Base-by-base conservation (phyloP, 2,888 invertebrate species). In the Dryobotodes eremita region DNA sequence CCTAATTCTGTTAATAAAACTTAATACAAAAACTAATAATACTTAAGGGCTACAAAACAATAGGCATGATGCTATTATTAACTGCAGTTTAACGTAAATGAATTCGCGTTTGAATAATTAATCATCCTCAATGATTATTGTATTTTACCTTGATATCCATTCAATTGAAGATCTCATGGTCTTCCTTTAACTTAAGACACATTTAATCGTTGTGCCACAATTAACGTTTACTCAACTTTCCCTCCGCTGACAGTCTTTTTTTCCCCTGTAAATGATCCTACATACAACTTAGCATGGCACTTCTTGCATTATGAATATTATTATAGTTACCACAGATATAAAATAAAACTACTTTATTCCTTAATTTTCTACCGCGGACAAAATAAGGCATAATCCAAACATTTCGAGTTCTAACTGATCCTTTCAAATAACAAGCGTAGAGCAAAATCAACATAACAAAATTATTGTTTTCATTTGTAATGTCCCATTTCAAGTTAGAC, bases 101-200 rank as follows among this genome's bases (percentile, higher is more conserved):
- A 20, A 66, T 50, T 59, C 46, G 66, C 26, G 59, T 66, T 79
- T 48, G 11, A 66, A 53, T 61, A 55, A 74, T 75, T 23, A 36
- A 55, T 75, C 68, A 75, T 68, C 75, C 79, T 75, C 57, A 68
- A 55, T 61, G 20, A 68, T 80, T 50, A 64, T 72, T 62, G 59
- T 66, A 74, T 74, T 73, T 81, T 26, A 79, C 79, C 79, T 80
- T 80, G 81, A 81, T 75, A 81, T 55, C 36, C 23, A 80, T 79
- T 74, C 79, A 48, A 61, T 79, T 48, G 59, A 80, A 81, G 81
- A 68, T 79, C 26, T 81, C 75, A 75, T 68, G 75, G 59, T 80
- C 42, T 72, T 80, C 72, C 64, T 65, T 66, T 79, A 78, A 48
- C 72, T 65, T 59, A 36, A 36, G 79, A 36, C 53, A 55, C 8